Conservation (phyloP, 2,797 vertebrate genomes). For the Tachyglossus aculeatus region DNA sequence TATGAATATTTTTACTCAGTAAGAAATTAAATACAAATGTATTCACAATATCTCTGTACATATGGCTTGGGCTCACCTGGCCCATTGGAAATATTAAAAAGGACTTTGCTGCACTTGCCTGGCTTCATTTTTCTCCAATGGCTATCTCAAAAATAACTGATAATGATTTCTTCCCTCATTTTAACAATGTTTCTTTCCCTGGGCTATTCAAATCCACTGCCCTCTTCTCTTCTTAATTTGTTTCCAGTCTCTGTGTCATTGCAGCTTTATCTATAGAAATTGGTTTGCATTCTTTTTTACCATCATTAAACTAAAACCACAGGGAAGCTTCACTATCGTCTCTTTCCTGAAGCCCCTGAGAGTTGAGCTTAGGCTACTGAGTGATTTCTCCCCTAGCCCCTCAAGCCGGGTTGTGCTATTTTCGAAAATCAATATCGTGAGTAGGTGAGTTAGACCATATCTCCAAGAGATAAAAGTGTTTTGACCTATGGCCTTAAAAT, state of each 20-base stretch:
- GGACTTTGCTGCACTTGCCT: constrained; percentile 36
- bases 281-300: background rate
- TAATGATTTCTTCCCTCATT: background rate
- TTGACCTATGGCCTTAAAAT: background rate
- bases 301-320: too few relatives aligned
- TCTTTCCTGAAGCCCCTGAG: too few relatives aligned
- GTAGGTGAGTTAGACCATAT: too few relatives aligned
- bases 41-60: constrained; percentile 31
- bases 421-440: too few relatives aligned
- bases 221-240: background rate
- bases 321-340: too few relatives aligned
- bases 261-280: too few relatives aligned
- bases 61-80: background rate
- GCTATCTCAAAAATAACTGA: background rate
- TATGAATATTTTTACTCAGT: background rate
- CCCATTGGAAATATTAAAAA: constrained; percentile 59
- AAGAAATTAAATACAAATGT: background rate
- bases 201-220: background rate
- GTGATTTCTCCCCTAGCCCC: too few relatives aligned
- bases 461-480: too few relatives aligned
- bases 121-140: background rate
- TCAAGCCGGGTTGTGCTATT: too few relatives aligned
- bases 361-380: too few relatives aligned
- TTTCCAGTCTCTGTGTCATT: too few relatives aligned
- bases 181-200: background rate